These are phyloP conservation scores for Neofelis nebulosa DNA, from an alignment of 2,113 vertebrate genomes.

Conservation along the genomic window DNA sequence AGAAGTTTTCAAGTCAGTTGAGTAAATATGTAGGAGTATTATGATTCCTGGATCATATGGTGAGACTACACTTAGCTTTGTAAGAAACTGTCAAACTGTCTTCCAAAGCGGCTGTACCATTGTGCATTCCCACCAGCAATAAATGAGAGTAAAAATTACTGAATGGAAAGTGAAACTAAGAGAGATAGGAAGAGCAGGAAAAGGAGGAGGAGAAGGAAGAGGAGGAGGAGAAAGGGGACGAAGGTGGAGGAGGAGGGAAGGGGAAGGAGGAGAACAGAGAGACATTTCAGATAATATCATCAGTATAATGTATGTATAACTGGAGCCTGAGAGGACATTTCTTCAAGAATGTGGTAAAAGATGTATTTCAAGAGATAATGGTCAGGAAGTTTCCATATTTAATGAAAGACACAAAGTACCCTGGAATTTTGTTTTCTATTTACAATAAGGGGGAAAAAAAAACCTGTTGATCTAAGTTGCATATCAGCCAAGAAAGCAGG, in stretches of 20 bases:
- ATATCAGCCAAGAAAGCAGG: background rate
- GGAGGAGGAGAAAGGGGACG: background rate
- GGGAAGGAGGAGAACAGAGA: background rate
- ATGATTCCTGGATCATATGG: background rate
- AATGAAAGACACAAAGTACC: background rate
- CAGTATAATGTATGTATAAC: background rate
- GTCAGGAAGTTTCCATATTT: background rate
- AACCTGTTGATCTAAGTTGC: background rate
- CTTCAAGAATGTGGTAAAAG: background rate
- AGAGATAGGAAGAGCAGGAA: background rate
- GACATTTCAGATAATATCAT: background rate
- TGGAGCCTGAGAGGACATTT: background rate
- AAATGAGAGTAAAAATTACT: background rate
- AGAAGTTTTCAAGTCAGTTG: constrained; percentile 12
- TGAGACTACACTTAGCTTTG: background rate
- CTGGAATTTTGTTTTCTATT: background rate
- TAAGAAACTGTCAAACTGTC: background rate
- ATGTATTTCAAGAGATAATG: background rate
- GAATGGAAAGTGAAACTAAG: background rate
- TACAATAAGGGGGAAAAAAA: background rate
- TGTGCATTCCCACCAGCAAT: background rate
- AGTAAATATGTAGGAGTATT: background rate
- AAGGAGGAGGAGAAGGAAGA: background rate
- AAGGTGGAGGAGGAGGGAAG: background rate
- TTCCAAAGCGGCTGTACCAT: background rate